A percentile compares a stretch with the other conserved stretches of the same genome.
These are phyloP conservation scores for Scarus forsteni DNA, from an alignment of 2,797 vertebrate genomes.

Conservation along the genomic window DNA sequence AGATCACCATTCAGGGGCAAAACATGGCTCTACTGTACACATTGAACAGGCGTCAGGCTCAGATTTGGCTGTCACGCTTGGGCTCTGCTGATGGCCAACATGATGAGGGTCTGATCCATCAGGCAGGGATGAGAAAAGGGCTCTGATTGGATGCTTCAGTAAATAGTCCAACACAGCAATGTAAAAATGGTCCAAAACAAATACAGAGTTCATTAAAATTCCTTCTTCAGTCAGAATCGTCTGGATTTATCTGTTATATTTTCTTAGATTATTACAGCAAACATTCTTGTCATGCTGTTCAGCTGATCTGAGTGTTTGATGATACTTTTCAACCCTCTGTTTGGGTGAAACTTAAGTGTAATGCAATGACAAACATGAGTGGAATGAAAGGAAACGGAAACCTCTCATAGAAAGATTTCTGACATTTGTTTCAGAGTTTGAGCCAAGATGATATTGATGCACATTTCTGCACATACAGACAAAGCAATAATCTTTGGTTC, in stretches of 20 bases:
- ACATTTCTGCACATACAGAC: no score
- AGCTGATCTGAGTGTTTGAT: neutral
- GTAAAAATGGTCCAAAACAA: neutral
- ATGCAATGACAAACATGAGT: no score
- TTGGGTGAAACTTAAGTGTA: no score
- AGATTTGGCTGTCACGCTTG: conserved; percentile 39
- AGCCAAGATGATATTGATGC: no score
- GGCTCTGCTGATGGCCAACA: conserved; percentile 32
- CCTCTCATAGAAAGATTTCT: neutral
- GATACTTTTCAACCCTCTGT: neutral
- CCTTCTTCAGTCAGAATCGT: no score
- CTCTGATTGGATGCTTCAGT: neutral
- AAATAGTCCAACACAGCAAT: neutral
- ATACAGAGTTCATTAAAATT: neutral
- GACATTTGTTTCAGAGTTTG: neutral
- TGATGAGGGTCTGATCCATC: conserved; percentile 28
- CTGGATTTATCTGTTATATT: neutral
- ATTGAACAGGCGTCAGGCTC: conserved; percentile 65
- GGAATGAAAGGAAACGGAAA: neutral
- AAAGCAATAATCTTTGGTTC: no score
- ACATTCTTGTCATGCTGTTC: neutral
- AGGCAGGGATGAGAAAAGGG: neutral
- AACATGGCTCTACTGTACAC: conserved; percentile 61
- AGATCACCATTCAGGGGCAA: conserved; percentile 38
- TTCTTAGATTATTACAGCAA: no score